Evolutionary conservation across 2,797 vertebrate genomes (phyloP), one percentile per base, ranked within the genome.

Genomic region (Lates japonicus): DNA sequence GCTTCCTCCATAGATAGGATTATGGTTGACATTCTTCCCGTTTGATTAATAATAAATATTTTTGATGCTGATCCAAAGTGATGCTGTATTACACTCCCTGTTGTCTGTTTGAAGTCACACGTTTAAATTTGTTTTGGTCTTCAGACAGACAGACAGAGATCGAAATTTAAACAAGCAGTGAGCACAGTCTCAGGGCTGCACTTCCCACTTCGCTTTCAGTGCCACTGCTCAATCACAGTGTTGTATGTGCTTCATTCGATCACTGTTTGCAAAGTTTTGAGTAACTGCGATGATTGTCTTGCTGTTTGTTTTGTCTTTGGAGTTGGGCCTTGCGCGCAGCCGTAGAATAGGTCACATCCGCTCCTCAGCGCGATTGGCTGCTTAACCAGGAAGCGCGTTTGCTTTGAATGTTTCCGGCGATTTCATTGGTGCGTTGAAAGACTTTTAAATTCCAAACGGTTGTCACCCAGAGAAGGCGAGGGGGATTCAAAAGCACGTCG

Each of bases 361-460:
- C 9, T 80, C n/a, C 74, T 12, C 13, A 2, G 11, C 16, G 6
- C 4, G 37, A 95, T 95, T 95, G 94, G 95, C 69, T 80, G 9
- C 9, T 80, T 22, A 76, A 84, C 87, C 78, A n/a, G 76, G 88
- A 79, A 85, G 57, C 25, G 91, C 86, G 74, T 88, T 67, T 67
- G 16, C 41, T 74, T 82, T 85, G 48, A 65, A 65, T 1, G 5
- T n/a, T 35, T 46, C 71, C 16, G 0, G 5, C 10, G 42, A 73
- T 90, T 54, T 85, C 2, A 96, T 95, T 96, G 95, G 95, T 86
- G 0, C n/a, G 35, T 80, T 86, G 77, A 16, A 39, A 64, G 87
- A 80, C 81, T 88, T 95, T 95, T 92, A 95, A 95, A 95, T 90
- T 95, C 88, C 83, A 94, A 96, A 91, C 78, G 90, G 90, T 73